Percentiles rank a stretch among this genome's conserved stretches.
phyloP scores from a whole-genome alignment of 2,888 invertebrate species.

The Crioceris asparagi region DNA sequence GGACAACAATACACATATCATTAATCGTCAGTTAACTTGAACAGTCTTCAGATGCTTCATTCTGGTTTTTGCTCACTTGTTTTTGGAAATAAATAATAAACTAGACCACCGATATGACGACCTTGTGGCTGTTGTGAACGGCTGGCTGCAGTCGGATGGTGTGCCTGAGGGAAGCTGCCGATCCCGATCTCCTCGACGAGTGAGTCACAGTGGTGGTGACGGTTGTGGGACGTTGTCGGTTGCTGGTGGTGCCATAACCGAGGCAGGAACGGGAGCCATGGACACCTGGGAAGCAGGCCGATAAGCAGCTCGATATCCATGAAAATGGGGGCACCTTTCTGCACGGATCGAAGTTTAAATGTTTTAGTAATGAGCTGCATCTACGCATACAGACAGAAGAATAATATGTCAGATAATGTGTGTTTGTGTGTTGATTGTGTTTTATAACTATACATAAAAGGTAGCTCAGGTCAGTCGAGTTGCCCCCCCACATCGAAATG shows the following conservation, averaged over 20 bases:
- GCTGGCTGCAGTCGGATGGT: slow-evolving; percentile 34
- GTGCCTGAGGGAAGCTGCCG: slow-evolving; percentile 32
- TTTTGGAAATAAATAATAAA: no score
- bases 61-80: no score
- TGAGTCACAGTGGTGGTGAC: slow-evolving; percentile 35
- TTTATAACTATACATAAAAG: no score
- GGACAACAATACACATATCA: no score
- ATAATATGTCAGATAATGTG: no score
- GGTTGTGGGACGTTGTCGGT: slow-evolving; percentile 8
- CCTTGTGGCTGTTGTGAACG: slow-evolving; percentile 31
- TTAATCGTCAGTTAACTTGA: no score
- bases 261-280: slow-evolving; percentile 29
- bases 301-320: slow-evolving; percentile 51
- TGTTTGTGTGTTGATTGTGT: no score
- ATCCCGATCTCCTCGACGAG: slow-evolving; percentile 33
- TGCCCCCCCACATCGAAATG: no score
- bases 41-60: no score
- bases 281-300: slow-evolving; percentile 31
- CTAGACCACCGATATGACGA: slow-evolving; percentile 36
- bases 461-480: no score
- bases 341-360: slow-evolving; percentile 30
- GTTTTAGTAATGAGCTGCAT: slow-evolving; percentile 31
- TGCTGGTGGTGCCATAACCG: slow-evolving; percentile 28
- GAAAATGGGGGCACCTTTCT: slow-evolving; percentile 59
- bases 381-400: slow-evolving; percentile 18